phyloP scores from a whole-genome alignment of 2,888 invertebrate species.

The Caenorhabditis uteleia region DNA sequence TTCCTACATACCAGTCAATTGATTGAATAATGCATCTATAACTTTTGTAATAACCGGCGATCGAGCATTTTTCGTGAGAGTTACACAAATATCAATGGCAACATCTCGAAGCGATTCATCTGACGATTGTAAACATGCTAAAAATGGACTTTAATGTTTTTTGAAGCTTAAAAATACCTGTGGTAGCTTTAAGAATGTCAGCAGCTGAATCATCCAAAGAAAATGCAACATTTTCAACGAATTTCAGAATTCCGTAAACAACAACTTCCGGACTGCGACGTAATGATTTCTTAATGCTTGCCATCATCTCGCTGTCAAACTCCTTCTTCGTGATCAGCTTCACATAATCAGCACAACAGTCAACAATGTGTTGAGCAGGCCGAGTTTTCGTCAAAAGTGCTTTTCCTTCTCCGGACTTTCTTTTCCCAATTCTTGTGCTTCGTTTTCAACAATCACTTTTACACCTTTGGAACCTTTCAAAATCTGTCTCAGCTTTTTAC shows the following conservation, averaged over 20 bases:
- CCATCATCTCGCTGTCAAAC: constrained; percentile 80
- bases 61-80: constrained; percentile 8
- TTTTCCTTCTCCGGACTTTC: constrained; percentile 24
- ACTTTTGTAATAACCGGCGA: constrained; percentile 20
- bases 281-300: constrained; percentile 88
- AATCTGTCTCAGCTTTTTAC: constrained; percentile 9
- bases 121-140: constrained; percentile 11
- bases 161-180: no score
- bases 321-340: constrained; percentile 22
- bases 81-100: constrained; percentile 23
- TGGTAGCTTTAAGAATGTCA: constrained; percentile 36
- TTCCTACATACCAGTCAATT: constrained; percentile 11
- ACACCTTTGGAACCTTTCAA: constrained; percentile 2
- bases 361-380: constrained; percentile 30
- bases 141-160: neutral
- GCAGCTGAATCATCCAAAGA: constrained; percentile 29
- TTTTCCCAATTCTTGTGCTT: constrained; percentile 2
- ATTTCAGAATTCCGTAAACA: constrained; percentile 71
- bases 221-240: constrained; percentile 27
- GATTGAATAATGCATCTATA: constrained; percentile 37
- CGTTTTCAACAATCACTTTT: neutral
- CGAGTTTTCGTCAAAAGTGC: constrained; percentile 29
- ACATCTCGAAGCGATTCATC: constrained; percentile 21
- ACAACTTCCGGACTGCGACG: constrained; percentile 91
- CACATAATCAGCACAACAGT: neutral